Evolutionary conservation across 2,888 invertebrate species (phyloP).

Genomic region (Agrochola litura): DNA sequence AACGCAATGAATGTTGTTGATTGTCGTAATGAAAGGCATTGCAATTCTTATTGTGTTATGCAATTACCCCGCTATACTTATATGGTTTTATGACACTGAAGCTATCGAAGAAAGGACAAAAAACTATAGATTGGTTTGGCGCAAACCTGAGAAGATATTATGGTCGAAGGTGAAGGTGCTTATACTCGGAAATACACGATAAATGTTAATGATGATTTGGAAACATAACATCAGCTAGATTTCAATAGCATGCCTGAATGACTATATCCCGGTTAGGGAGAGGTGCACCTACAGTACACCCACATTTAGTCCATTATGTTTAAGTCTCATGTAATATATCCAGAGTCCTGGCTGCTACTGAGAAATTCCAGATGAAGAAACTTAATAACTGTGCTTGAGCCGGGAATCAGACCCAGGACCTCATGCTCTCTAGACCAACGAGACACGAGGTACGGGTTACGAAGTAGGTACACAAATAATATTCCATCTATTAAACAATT

Average conservation of each 20-base stretch:
- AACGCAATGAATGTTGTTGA: no score
- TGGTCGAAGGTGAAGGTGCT: background rate
- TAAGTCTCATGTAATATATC: background rate
- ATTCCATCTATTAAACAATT: background rate
- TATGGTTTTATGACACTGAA: background rate
- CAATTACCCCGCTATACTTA: no score
- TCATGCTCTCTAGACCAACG: background rate
- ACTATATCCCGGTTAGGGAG: no score
- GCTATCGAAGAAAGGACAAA: background rate
- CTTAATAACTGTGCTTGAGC: background rate
- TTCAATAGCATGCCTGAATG: background rate
- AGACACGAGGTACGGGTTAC: background rate
- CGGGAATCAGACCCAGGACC: background rate
- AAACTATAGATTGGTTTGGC: background rate
- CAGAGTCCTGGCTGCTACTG: background rate
- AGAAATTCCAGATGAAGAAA: background rate
- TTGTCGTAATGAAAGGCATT: no score
- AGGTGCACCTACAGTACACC: no score
- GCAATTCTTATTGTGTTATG: no score
- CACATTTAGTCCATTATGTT: background rate
- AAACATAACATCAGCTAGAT: background rate
- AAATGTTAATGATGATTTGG: background rate
- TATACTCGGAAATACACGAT: background rate
- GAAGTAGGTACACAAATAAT: background rate
- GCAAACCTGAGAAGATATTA: conserved; percentile 11